Evolutionary conservation across 2,797 vertebrate species (phyloP), one percentile per base, ranked within the genome.

Genomic region (Denticeps clupeoides): DNA sequence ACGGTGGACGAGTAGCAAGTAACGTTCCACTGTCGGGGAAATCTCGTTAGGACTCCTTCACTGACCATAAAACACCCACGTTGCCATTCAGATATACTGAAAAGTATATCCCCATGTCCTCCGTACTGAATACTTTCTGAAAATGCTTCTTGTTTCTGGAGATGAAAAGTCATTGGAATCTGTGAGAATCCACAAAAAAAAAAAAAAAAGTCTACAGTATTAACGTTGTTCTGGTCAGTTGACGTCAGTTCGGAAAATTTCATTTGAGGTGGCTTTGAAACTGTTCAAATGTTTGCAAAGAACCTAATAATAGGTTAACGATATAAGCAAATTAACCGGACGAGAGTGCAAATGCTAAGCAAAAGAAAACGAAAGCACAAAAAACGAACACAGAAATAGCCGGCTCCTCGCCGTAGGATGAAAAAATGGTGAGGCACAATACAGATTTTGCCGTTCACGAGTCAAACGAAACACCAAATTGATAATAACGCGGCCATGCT

Each of bases 201-300:
- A 49, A 16, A 55, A 60, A 47, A 51, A 54, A 37, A 48, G 37
- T 59, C 37, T 44, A 58, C 43, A 37, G 31, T 18, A 41, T 45
- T 43, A 61, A 43, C 22, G 24, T 27, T 61, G 67, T 60, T 68
- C 18, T 47, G 49, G 53, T 79, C 75, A 77, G 70, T 67, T 79
- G 78, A 80, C 64, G 71, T 52, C 16, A 45, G 37, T 78, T 75
- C 68, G 28, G 43, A 33, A 71, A 75, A 74, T 58, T 55, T 53
- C 60, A 77, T 79, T 80, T 65, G 44, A 67, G 12, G 47, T 58
- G 60, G 65, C 70, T 73, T 75, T 75, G 58, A 80, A 78, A 75
- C 60, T 59, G 71, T 78, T 79, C 48, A 53, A 65, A 74, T 74
- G 74, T 81, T 82, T 81, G 72, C 67, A 58, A 59, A 76, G 62